Percentiles rank a stretch among this genome's conserved stretches.
These are phyloP conservation scores for Anoplolepis gracilipes DNA, from an alignment of 1,140 invertebrate species.

Conservation along the genomic window DNA sequence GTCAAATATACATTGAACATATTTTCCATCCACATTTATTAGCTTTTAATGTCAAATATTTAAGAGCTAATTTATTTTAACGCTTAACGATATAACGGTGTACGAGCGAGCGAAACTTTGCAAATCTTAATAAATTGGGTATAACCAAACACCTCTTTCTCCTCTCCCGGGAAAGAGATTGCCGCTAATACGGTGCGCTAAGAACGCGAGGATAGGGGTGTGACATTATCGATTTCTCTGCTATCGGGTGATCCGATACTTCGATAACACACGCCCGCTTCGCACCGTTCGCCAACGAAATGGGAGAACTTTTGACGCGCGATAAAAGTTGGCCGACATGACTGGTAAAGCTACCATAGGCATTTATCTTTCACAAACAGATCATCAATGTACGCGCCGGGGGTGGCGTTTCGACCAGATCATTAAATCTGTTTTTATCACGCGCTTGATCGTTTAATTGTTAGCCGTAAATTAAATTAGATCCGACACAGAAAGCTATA, in stretches of 20 bases:
- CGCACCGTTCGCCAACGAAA: constrained; percentile 26
- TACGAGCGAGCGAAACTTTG: constrained; percentile 23
- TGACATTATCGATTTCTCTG: constrained; percentile 68
- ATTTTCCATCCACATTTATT: neutral
- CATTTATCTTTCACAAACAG: constrained; percentile 47
- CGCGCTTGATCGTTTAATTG: constrained; percentile 2
- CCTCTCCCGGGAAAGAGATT: constrained; percentile 12
- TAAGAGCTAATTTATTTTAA: neutral
- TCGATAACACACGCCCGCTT: constrained; percentile 64
- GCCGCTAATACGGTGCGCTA: constrained; percentile 54
- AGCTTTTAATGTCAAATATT: neutral
- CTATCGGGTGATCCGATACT: constrained; percentile 69
- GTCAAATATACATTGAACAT: neutral
- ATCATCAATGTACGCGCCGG: constrained; percentile 41
- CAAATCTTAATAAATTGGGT: constrained; percentile 65
- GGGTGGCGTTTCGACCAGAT: constrained; percentile 12
- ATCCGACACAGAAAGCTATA: neutral
- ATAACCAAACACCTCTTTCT: constrained; percentile 43
- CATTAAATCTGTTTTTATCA: constrained; percentile 22
- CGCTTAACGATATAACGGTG: constrained; percentile 17
- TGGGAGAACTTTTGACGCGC: constrained; percentile 66
- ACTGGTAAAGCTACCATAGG: constrained; percentile 35
- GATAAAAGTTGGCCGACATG: constrained; percentile 62
- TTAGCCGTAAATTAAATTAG: neutral
- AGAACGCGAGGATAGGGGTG: constrained; percentile 10